Conservation (phyloP, 2,797 vertebrate species). For the Phataginus tricuspis region DNA sequence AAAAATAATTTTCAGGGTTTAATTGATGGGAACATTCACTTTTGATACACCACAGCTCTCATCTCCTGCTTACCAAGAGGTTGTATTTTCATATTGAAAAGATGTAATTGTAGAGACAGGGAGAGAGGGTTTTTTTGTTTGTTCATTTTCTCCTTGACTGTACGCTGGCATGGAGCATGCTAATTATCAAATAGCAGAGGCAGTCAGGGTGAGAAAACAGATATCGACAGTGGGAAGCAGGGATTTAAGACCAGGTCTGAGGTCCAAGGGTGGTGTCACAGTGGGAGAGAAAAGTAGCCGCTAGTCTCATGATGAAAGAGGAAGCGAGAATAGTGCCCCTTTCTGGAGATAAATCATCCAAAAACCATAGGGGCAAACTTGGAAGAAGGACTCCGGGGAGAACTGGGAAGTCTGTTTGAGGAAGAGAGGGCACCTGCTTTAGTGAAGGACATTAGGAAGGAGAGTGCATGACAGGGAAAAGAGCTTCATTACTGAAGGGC, state of each 20-base stretch:
- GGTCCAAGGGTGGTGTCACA: background rate
- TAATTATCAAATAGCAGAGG: background rate
- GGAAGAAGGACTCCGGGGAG: background rate
- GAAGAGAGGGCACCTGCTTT: background rate
- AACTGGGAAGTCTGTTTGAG: background rate
- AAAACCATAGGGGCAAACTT: background rate
- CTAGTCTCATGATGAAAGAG: background rate
- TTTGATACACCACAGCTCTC: background rate
- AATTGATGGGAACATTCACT: background rate
- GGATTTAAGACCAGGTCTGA: background rate
- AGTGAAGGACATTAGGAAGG: background rate
- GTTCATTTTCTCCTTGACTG: background rate
- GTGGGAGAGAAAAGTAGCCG: background rate
- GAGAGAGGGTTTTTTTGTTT: background rate
- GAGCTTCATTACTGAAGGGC: background rate
- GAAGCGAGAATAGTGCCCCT: background rate
- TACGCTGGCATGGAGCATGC: background rate
- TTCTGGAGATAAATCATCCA: background rate
- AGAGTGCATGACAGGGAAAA: background rate
- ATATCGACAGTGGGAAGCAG: background rate
- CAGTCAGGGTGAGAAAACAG: background rate
- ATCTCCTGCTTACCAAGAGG: background rate
- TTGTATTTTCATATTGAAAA: constrained; percentile 35
- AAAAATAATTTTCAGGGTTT: constrained; percentile 35
- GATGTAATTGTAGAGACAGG: background rate